Conservation (phyloP, 2,888 invertebrate genomes). For the Lochmaea crataegi region DNA sequence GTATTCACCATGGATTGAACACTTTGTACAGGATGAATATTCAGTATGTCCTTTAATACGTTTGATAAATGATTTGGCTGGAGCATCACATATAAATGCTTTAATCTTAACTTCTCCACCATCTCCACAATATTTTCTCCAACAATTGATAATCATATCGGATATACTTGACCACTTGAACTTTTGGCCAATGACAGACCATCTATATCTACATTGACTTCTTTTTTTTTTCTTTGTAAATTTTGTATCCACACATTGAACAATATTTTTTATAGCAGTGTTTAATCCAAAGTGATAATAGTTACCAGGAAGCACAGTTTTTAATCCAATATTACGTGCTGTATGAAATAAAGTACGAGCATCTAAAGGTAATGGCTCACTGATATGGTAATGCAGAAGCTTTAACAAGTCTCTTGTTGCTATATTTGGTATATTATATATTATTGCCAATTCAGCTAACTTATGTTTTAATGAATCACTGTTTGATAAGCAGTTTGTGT, state of each 20-base stretch:
- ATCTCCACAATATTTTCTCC: background rate
- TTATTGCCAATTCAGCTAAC: constrained; percentile 13
- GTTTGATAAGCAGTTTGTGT: too few species aligned
- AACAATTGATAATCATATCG: background rate
- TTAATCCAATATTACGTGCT: constrained; percentile 3
- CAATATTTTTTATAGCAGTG: too few species aligned
- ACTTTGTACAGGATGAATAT: too few species aligned
- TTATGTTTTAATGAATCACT: constrained; percentile 3
- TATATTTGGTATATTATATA: constrained; percentile 12
- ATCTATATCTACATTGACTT: background rate
- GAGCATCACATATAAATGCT: background rate
- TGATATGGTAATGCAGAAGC: background rate
- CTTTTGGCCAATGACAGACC: background rate
- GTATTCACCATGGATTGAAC: too few species aligned
- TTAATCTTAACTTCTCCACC: background rate
- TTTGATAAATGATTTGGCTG: too few species aligned
- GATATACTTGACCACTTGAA: background rate
- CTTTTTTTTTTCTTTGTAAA: background rate
- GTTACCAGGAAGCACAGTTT: background rate
- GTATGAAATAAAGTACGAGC: constrained; percentile 14
- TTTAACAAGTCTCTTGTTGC: constrained; percentile 13
- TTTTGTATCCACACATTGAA: too few species aligned
- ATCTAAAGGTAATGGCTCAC: constrained; percentile 8
- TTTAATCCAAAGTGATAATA: too few species aligned
- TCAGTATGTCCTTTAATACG: too few species aligned